A percentile compares a stretch with the other conserved stretches of the same genome.
Evolutionary conservation across 2,888 invertebrate species (phyloP).

Genomic region (Clistopyga incitator): DNA sequence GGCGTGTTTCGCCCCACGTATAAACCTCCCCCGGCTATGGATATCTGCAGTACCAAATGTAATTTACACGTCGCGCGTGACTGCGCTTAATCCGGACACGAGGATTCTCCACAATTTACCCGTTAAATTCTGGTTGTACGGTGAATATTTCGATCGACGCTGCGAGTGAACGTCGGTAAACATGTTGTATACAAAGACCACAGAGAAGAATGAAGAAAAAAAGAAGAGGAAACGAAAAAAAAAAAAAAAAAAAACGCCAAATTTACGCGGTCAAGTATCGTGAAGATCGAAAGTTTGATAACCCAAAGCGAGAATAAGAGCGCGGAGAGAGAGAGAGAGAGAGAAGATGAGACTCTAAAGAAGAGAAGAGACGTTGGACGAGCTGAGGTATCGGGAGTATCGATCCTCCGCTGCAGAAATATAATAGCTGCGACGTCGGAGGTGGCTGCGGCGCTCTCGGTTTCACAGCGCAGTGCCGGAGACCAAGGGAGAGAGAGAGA

Average conservation of each 20-base stretch:
- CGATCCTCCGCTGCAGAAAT: conserved; percentile 55
- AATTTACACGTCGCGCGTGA: conserved; percentile 64
- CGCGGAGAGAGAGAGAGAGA: neutral
- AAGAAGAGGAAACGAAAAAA: neutral
- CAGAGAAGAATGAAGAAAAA: neutral
- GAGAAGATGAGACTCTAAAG: neutral
- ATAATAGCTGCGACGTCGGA: conserved; percentile 50
- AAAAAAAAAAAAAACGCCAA: conserved; percentile 10
- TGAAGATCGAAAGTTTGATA: conserved; percentile 59
- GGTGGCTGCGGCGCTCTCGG: neutral
- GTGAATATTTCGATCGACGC: conserved; percentile 54
- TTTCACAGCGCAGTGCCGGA: neutral
- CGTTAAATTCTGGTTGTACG: conserved; percentile 37
- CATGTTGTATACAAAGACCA: conserved; percentile 20
- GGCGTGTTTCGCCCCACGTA: neutral
- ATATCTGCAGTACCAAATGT: conserved; percentile 13
- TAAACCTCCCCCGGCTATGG: neutral
- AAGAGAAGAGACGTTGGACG: conserved; percentile 21
- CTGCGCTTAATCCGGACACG: conserved; percentile 59
- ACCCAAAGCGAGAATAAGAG: conserved; percentile 47
- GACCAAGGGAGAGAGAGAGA: conserved; percentile 28
- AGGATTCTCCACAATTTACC: neutral
- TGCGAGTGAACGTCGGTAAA: conserved; percentile 38
- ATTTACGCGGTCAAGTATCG: conserved; percentile 54
- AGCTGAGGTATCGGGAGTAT: conserved; percentile 45